These are phyloP conservation scores for Mesocentrotus franciscanus DNA, from an alignment of 53 echinoderm and acorn worm species.

Conservation along the genomic window DNA sequence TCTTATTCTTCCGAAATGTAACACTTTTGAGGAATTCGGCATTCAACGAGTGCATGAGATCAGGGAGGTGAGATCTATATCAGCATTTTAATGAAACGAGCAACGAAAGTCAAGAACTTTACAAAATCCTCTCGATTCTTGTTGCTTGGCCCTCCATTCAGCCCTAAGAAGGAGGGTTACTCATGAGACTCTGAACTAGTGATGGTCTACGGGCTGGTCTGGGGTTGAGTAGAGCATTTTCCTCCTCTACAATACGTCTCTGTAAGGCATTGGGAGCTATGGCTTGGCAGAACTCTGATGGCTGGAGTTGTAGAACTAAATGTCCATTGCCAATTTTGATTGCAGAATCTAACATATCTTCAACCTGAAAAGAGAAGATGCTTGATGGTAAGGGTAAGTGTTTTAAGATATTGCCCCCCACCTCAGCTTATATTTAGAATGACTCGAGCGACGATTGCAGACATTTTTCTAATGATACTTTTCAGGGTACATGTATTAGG, in stretches of 20 bases:
- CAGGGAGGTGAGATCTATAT: not conserved
- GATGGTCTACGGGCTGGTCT: not conserved
- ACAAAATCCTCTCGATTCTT: not conserved
- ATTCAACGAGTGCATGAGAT: not conserved
- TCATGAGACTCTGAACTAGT: not conserved
- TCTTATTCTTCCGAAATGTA: not conserved
- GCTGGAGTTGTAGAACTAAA: not conserved
- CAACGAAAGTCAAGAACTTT: not conserved
- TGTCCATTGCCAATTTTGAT: not conserved
- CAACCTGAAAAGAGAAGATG: not conserved
- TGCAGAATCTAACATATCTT: not conserved
- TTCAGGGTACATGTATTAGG: too few relatives aligned
- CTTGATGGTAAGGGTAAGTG: not conserved
- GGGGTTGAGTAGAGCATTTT: not conserved
- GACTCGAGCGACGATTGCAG: not conserved
- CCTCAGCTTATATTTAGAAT: not conserved
- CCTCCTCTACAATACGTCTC: not conserved
- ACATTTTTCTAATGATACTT: too few relatives aligned
- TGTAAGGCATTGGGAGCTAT: not conserved
- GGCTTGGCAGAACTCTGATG: constrained; percentile 22
- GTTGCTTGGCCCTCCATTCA: not conserved
- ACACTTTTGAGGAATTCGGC: not conserved
- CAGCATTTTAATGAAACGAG: not conserved
- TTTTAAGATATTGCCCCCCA: not conserved
- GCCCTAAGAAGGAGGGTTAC: not conserved